Conservation (phyloP, 2,113 vertebrate species). For the Clarias batrachus region DNA sequence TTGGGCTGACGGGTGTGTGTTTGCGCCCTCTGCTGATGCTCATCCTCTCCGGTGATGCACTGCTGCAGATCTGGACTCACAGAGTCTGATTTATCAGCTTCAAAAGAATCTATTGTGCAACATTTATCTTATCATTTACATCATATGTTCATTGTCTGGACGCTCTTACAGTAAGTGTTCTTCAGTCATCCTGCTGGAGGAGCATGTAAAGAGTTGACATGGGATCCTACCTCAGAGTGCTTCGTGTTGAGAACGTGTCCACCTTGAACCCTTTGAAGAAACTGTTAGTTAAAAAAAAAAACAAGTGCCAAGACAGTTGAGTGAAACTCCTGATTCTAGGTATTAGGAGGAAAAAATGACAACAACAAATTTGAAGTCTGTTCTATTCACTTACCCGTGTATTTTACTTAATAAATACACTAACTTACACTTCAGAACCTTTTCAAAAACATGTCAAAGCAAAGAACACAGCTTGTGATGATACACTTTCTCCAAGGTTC, state of each 20-base stretch:
- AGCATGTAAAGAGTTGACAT: not conserved
- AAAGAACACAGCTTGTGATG: not conserved
- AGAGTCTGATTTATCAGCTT: not conserved
- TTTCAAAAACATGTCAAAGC: not conserved
- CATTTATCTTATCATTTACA: not conserved
- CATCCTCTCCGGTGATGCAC: not conserved
- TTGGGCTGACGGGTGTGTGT: not conserved
- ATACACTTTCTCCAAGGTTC: not conserved
- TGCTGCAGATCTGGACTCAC: not conserved
- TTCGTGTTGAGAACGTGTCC: not conserved
- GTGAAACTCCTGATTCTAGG: not conserved
- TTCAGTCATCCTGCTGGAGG: not conserved
- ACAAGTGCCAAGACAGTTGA: not conserved
- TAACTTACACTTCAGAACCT: not conserved
- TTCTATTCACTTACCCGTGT: not conserved
- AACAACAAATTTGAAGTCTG: not conserved
- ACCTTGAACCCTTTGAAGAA: not conserved
- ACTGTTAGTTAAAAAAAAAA: not conserved
- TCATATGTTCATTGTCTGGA: not conserved
- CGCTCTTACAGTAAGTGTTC: not conserved
- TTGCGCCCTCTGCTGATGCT: constrained; percentile 40
- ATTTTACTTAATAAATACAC: not conserved
- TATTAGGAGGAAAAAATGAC: not conserved
- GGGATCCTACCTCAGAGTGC: not conserved
- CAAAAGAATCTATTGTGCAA: not conserved